These are phyloP conservation scores for Platycercus adscitus DNA, from an alignment of 2,113 vertebrate species.

Conservation along the genomic window DNA sequence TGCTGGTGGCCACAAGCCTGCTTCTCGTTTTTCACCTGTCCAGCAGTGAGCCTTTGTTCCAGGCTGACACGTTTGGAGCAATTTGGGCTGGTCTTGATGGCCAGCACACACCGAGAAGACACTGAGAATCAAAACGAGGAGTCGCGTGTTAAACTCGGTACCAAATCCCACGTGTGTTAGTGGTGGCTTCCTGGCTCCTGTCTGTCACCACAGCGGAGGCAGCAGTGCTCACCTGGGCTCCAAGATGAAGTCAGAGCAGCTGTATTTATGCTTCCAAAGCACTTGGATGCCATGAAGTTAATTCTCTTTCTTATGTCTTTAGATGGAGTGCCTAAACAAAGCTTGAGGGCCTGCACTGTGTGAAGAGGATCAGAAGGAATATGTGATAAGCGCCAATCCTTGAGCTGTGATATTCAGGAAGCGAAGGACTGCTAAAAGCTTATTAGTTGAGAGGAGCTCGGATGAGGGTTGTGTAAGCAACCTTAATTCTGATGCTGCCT, in stretches of 20 bases:
- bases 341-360: background rate
- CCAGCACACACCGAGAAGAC: background rate
- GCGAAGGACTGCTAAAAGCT: background rate
- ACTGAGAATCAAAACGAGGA: background rate
- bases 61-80: background rate
- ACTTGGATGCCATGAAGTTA: background rate
- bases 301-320: background rate
- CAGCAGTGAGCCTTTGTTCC: background rate
- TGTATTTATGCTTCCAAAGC: background rate
- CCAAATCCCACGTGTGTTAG: background rate
- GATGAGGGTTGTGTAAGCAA: background rate
- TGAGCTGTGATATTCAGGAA: background rate
- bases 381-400: background rate
- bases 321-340: background rate
- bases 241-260: background rate
- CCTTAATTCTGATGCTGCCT: background rate
- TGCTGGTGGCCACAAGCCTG: background rate
- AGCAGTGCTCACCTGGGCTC: background rate
- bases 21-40: background rate
- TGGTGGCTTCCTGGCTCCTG: background rate
- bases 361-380: background rate
- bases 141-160: accelerated
- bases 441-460: background rate
- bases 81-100: background rate
- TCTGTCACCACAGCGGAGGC: accelerated